Conservation (phyloP, 2,797 vertebrate genomes). For the Alectoris magna region DNA sequence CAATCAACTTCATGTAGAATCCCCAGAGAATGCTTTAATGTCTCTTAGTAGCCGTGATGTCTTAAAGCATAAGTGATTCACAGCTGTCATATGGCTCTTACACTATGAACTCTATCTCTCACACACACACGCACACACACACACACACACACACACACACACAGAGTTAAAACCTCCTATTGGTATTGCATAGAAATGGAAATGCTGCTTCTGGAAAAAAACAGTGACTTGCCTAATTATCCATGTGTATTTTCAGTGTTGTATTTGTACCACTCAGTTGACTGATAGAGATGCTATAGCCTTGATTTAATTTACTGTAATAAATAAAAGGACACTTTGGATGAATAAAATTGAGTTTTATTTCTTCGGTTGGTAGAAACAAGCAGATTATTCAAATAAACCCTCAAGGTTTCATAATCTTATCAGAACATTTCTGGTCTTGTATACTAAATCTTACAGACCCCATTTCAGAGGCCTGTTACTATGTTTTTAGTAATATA, state of each 20-base stretch:
- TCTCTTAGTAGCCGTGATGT: neutral
- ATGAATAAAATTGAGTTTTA: conserved; percentile 27
- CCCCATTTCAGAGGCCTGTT: neutral
- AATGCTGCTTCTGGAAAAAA: neutral
- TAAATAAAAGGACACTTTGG: conserved; percentile 19
- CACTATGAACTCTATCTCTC: neutral
- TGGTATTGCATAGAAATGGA: neutral
- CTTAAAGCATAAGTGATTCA: conserved; percentile 11
- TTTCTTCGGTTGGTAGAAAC: conserved; percentile 5
- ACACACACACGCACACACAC: neutral
- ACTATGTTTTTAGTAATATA: neutral
- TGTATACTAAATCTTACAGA: neutral
- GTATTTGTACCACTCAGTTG: neutral
- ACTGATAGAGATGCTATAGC: conserved; percentile 26
- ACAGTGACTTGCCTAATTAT: neutral
- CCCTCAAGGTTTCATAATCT: neutral
- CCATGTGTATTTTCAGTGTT: neutral
- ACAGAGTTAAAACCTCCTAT: neutral
- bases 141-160: no score
- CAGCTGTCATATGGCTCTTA: neutral
- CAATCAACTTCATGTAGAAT: neutral
- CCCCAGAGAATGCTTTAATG: neutral
- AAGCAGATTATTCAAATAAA: neutral
- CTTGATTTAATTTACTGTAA: neutral
- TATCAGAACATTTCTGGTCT: neutral